Percentiles rank a stretch among this genome's conserved stretches.
Evolutionary conservation across 2,113 vertebrate species (phyloP).

Genomic region (Ophiodon elongatus): DNA sequence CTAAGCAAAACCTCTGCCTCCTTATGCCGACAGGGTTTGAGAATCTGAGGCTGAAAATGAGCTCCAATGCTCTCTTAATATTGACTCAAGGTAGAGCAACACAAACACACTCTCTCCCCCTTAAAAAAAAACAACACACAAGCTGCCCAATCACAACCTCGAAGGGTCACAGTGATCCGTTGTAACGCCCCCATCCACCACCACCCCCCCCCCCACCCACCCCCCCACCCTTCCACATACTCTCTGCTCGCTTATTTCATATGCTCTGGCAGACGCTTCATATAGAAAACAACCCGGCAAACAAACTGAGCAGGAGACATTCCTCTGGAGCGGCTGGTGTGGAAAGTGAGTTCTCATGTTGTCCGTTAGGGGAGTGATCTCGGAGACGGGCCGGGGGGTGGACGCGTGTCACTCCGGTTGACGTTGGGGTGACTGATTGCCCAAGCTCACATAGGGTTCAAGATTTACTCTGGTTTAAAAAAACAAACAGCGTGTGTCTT

Average conservation of each 20-base stretch:
- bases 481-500: slow-evolving; percentile 27
- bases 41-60: slow-evolving; percentile 43
- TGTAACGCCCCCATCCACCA: slow-evolving; percentile 52
- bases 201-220: not conserved
- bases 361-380: not conserved
- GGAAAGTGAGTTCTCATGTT: slow-evolving; percentile 18
- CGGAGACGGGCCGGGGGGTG: not conserved
- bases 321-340: slow-evolving; percentile 29
- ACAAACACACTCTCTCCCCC: slow-evolving; percentile 50
- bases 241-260: slow-evolving; percentile 35
- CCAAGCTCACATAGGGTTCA: slow-evolving; percentile 32
- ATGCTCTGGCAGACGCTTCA: slow-evolving; percentile 61
- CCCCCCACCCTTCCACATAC: not conserved
- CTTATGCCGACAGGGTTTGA: slow-evolving; percentile 11
- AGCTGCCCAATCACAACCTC: slow-evolving; percentile 39
- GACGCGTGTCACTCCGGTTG: slow-evolving; percentile 11
- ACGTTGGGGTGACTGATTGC: slow-evolving; percentile 37
- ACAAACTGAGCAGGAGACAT: slow-evolving; percentile 48
- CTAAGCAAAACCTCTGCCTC: not conserved
- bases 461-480: slow-evolving; percentile 13
- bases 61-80: slow-evolving; percentile 51
- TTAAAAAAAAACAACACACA: slow-evolving; percentile 29
- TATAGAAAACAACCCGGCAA: slow-evolving; percentile 61
- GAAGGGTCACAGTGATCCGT: slow-evolving; percentile 60
- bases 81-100: slow-evolving; percentile 72